phyloP scores from a whole-genome alignment of 2,888 invertebrate genomes.

The Epistrophe grossulariae region DNA sequence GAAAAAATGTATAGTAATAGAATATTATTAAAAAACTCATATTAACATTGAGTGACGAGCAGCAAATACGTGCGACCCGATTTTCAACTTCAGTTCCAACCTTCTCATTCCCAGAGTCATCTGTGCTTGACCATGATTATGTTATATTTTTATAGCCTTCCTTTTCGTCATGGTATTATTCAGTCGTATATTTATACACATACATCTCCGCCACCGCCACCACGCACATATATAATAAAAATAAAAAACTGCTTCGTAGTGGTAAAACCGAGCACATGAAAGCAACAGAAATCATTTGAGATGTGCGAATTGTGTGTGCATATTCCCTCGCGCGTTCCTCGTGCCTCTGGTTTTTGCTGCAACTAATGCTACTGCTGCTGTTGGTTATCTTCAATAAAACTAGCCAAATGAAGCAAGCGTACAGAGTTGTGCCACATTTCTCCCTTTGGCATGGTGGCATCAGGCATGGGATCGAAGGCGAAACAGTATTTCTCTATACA shows the following conservation, averaged over 20 bases:
- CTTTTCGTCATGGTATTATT: conserved; percentile 57
- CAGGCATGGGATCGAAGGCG: conserved; percentile 23
- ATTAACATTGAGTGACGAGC: too few species aligned
- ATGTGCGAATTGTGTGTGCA: conserved; percentile 61
- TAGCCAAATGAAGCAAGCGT: conserved; percentile 66
- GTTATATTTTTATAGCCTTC: conserved; percentile 64
- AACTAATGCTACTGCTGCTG: conserved; percentile 11
- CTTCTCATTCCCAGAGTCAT: conserved; percentile 68
- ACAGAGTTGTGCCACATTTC: conserved; percentile 34
- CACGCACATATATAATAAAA: conserved; percentile 41
- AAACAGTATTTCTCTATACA: conserved; percentile 13
- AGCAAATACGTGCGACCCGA: neutral
- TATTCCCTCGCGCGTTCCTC: neutral
- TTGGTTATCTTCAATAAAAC: conserved; percentile 41
- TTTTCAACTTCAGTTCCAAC: neutral
- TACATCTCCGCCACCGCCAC: conserved; percentile 23
- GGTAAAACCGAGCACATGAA: conserved; percentile 52
- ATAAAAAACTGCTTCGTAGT: conserved; percentile 39
- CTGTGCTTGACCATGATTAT: conserved; percentile 70
- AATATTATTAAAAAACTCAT: too few species aligned
- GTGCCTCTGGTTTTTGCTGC: neutral
- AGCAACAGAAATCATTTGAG: conserved; percentile 51
- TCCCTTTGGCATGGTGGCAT: conserved; percentile 29
- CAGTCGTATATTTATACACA: conserved; percentile 48
- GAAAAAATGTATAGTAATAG: too few species aligned